Base-by-base conservation (phyloP, 2,113 vertebrate genomes). In the Notiomystis cincta region DNA sequence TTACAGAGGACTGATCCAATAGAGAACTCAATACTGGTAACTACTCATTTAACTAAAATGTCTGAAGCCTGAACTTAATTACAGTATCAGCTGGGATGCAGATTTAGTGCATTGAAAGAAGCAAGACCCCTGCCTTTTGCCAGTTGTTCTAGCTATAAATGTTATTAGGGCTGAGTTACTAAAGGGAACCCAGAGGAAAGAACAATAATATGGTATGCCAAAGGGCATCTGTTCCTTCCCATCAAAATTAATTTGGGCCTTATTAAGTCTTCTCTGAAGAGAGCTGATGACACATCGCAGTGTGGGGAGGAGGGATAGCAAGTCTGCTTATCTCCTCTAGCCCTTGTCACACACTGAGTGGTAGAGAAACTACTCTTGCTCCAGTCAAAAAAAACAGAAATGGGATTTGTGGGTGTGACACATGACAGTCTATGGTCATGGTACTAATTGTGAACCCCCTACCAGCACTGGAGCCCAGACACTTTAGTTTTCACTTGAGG, bases 381-480 rank as follows among this genome's bases (percentile, higher is more conserved):
- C 44, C 35, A 44, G 27, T 48, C 31, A 0, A 3, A 61, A 65
- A 64, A 42, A 58, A 69, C 51, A 28, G 7, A 60, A 73, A 25
- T 3, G 13, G 20, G 23, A 81, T 78, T 66, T 62, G 18, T 50
- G 24, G 5, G 23, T 79, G 35, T 79, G 51, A 66, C 53, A 64
- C 5, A 7, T 1, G 8, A 30, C 37, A 16, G 15, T 1, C 15
- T 60, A 6, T 54, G 35, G 33, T 61, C 54, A 27, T 0, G 2
- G 27, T 65, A 42, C 23, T 42, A 62, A 72, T 0, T 38, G 38
- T 3, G 2, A 92, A 33, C 3, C 1, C 53, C 19, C 53, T 87
- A 31, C 24, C 42, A 83, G 38, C 10, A 13, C 37, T 3, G 3
- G 31, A 66, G 28, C 45, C 27, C 25, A 15, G 57, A 27, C 13